These are phyloP conservation scores for Himalopsyche japonica DNA, from an alignment of 2,888 invertebrate genomes.

Conservation along the genomic window DNA sequence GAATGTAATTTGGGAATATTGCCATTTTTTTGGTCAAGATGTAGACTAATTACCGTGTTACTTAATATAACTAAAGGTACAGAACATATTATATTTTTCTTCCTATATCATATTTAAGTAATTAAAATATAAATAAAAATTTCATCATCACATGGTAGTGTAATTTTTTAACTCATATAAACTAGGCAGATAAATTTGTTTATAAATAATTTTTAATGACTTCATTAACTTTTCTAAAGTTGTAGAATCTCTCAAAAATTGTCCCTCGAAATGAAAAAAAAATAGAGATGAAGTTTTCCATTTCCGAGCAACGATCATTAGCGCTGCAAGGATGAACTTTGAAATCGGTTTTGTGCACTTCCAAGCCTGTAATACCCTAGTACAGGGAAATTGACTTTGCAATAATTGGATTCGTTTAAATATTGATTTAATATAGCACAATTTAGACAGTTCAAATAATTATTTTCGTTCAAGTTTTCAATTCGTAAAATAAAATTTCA, in stretches of 20 bases:
- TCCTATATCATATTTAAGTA: too few relatives aligned
- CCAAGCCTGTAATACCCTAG: neutral
- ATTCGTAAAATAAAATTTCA: neutral
- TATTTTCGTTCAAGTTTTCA: neutral
- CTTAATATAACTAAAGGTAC: too few relatives aligned
- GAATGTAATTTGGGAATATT: too few relatives aligned
- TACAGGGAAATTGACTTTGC: neutral
- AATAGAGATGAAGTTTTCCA: neutral
- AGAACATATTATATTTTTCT: too few relatives aligned
- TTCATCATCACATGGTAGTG: too few relatives aligned
- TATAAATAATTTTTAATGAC: too few relatives aligned
- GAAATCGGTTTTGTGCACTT: constrained; percentile 3
- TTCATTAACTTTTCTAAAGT: too few relatives aligned
- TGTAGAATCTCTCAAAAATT: neutral
- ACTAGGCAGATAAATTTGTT: too few relatives aligned
- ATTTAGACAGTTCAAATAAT: neutral
- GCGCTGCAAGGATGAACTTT: constrained; percentile 5
- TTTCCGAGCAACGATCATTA: constrained; percentile 1
- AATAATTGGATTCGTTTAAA: neutral
- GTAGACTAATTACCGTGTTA: too few relatives aligned
- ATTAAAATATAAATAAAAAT: too few relatives aligned
- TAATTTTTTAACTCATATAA: too few relatives aligned
- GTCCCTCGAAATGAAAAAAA: neutral
- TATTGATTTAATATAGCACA: neutral
- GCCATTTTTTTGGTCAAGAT: too few relatives aligned